phyloP scores from a whole-genome alignment of 1,140 invertebrate genomes.

The Lasaia peninsularis region DNA sequence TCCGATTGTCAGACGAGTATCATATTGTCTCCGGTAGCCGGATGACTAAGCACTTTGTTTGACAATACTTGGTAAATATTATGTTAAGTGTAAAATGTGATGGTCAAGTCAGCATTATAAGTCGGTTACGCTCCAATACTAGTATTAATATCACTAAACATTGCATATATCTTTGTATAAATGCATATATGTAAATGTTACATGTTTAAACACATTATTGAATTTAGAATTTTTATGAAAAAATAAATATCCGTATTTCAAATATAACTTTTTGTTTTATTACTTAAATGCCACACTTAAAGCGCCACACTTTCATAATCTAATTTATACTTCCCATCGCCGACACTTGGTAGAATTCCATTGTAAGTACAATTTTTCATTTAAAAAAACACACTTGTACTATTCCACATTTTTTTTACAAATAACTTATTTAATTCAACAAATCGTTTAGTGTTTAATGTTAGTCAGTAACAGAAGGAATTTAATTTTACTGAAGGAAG shows the following conservation, averaged over 20 bases:
- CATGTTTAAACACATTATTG: slow-evolving; percentile 78
- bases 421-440: too few relatives aligned
- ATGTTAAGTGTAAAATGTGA: slow-evolving; percentile 72
- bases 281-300: too few relatives aligned
- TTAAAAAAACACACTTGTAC: too few relatives aligned
- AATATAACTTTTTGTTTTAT: slow-evolving; percentile 70
- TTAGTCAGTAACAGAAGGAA: too few relatives aligned
- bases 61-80: slow-evolving; percentile 75
- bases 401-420: too few relatives aligned
- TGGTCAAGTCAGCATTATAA: slow-evolving; percentile 57
- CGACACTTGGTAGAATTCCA: too few relatives aligned
- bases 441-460: too few relatives aligned
- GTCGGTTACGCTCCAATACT: slow-evolving; percentile 72
- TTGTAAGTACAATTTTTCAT: too few relatives aligned
- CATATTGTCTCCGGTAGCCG: not conserved
- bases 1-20: not conserved
- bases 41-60: slow-evolving; percentile 29
- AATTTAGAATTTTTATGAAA: slow-evolving; percentile 78
- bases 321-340: too few relatives aligned
- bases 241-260: slow-evolving; percentile 77
- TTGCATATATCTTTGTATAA: slow-evolving; percentile 77
- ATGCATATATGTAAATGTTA: slow-evolving; percentile 78
- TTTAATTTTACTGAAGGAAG: too few relatives aligned
- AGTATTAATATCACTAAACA: slow-evolving; percentile 74
- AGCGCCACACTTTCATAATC: too few relatives aligned